Evolutionary conservation across 2,113 vertebrate species (phyloP).

Genomic region (Dryoscopus gambensis): DNA sequence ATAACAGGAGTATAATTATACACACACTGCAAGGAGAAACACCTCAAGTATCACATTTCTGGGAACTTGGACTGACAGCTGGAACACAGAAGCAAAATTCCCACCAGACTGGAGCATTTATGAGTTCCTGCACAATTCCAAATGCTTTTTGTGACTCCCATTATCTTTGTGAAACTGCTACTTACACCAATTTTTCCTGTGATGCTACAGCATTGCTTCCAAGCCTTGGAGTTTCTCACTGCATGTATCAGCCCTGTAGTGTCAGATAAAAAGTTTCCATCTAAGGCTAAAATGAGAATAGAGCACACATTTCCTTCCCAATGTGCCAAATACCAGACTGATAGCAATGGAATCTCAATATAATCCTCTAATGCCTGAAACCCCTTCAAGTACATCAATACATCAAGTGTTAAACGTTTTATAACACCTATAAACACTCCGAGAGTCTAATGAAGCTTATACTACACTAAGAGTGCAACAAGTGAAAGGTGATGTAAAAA

Average conservation of each 20-base stretch:
- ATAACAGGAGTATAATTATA: fast-evolving
- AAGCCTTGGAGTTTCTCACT: neutral
- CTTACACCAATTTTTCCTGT: neutral
- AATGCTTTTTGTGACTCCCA: neutral
- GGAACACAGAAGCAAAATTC: neutral
- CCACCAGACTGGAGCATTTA: neutral
- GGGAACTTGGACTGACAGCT: neutral
- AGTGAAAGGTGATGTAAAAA: slow-evolving; percentile 62
- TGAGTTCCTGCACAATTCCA: neutral
- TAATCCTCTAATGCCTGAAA: slow-evolving; percentile 71
- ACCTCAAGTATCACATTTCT: neutral
- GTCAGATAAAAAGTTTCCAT: slow-evolving; percentile 31
- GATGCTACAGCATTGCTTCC: neutral
- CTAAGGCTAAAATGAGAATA: slow-evolving; percentile 33
- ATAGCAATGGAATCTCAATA: slow-evolving; percentile 62
- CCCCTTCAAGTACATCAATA: slow-evolving; percentile 61
- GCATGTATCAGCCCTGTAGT: neutral
- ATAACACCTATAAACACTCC: slow-evolving; percentile 70
- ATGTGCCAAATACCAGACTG: slow-evolving; percentile 54
- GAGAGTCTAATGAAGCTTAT: slow-evolving; percentile 64
- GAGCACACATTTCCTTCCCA: slow-evolving; percentile 50
- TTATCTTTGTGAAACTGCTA: neutral
- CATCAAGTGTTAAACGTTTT: slow-evolving; percentile 73
- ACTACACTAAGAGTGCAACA: slow-evolving; percentile 39
- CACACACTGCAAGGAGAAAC: neutral